A percentile compares a stretch with the other conserved stretches of the same genome.
These are phyloP conservation scores for Beris chalybata DNA, from an alignment of 2,888 invertebrate genomes.

Conservation along the genomic window DNA sequence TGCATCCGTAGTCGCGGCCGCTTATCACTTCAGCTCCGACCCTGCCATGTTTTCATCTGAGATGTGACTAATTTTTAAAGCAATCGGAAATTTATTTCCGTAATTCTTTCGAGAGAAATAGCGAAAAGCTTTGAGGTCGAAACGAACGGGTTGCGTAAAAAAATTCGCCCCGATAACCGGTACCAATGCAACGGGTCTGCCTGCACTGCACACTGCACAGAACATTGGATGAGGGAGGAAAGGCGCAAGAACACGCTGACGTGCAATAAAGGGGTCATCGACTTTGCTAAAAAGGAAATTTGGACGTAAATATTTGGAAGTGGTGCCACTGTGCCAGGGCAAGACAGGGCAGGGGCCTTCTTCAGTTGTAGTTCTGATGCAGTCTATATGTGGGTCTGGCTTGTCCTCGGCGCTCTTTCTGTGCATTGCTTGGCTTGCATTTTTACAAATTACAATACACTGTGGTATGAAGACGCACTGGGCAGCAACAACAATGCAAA, in stretches of 20 bases:
- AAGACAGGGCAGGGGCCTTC: neutral
- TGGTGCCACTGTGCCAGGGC: conserved; percentile 10
- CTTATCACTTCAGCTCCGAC: too few relatives aligned
- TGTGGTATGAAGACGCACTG: too few relatives aligned
- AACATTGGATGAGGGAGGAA: too few relatives aligned
- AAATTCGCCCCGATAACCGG: too few relatives aligned
- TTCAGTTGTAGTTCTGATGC: too few relatives aligned
- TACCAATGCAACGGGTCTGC: too few relatives aligned
- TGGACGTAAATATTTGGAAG: conserved; percentile 30
- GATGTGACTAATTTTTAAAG: conserved; percentile 7
- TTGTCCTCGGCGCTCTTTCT: neutral
- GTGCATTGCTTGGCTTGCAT: too few relatives aligned
- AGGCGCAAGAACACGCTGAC: conserved; percentile 19
- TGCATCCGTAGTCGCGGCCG: too few relatives aligned
- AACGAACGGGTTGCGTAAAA: too few relatives aligned
- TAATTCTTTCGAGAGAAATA: conserved; percentile 4
- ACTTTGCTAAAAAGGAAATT: conserved; percentile 26
- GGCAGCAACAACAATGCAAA: too few relatives aligned
- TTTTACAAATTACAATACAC: too few relatives aligned
- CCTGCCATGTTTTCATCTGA: neutral
- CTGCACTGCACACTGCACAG: too few relatives aligned
- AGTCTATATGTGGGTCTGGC: conserved; percentile 20
- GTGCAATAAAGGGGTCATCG: conserved; percentile 28
- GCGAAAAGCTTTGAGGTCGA: neutral
- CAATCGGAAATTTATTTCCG: conserved; percentile 24